A percentile compares a stretch with the other conserved stretches of the same genome.
These are phyloP conservation scores for Nymphicus hollandicus DNA, from an alignment of 2,113 vertebrate species.

Conservation along the genomic window DNA sequence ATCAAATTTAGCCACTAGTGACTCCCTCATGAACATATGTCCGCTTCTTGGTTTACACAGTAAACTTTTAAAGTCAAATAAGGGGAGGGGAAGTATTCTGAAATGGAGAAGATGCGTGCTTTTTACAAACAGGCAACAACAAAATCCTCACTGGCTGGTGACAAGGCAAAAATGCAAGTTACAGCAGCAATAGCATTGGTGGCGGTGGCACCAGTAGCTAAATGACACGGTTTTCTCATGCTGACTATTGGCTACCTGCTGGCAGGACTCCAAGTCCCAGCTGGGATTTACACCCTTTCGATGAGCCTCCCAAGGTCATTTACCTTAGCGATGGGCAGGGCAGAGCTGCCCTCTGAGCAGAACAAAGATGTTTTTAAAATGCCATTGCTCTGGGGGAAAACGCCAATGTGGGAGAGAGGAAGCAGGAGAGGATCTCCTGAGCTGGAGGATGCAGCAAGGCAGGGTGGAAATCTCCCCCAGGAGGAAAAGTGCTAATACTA, in stretches of 20 bases:
- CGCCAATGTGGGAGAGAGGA: fast-evolving
- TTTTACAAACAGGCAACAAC: background rate
- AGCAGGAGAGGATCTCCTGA: background rate
- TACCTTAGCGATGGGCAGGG: background rate
- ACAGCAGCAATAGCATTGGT: fast-evolving
- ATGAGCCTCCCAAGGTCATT: background rate
- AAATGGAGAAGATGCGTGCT: too few relatives aligned
- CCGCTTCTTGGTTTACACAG: fast-evolving
- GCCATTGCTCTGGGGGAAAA: background rate
- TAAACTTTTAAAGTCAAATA: background rate
- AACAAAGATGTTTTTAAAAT: background rate
- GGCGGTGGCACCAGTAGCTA: background rate
- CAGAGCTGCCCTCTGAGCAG: background rate
- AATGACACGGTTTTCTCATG: fast-evolving
- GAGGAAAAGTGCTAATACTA: background rate
- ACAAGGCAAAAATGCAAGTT: background rate
- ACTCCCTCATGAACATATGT: fast-evolving
- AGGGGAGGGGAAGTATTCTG: background rate
- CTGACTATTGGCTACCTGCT: background rate
- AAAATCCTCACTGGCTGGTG: background rate
- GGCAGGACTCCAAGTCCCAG: background rate
- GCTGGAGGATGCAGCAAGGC: background rate
- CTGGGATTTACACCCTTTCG: background rate
- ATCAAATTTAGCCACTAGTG: background rate
- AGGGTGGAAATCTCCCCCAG: background rate